Evolutionary conservation across 2,113 vertebrate genomes (phyloP).

Genomic region (Percopsis transmontana): DNA sequence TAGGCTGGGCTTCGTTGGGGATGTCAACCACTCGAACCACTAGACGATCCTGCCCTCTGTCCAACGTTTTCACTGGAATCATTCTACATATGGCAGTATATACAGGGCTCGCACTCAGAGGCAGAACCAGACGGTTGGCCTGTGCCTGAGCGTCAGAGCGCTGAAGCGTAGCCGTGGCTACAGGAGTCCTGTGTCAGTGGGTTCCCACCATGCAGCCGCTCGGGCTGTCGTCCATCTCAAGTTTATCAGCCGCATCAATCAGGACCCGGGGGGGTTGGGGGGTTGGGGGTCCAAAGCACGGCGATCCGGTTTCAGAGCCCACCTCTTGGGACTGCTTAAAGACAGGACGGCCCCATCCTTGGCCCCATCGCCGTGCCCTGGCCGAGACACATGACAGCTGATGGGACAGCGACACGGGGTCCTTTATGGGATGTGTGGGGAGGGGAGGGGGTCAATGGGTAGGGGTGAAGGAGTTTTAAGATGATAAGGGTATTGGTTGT

Average conservation of each 20-base stretch:
- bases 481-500: not conserved
- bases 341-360: not conserved
- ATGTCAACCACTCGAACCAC: constrained; percentile 4
- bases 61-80: not conserved
- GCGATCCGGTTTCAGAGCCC: constrained; percentile 40
- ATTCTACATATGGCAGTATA: too few species aligned
- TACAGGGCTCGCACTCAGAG: constrained; percentile 1
- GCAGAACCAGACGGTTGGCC: too few species aligned
- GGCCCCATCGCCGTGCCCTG: not conserved
- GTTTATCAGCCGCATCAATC: constrained; percentile 41
- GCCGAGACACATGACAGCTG: constrained; percentile 18
- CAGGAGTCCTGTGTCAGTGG: constrained; percentile 19
- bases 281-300: not conserved
- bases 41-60: constrained; percentile 14
- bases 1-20: not conserved
- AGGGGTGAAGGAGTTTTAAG: not conserved
- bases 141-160: not conserved
- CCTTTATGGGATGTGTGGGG: not conserved
- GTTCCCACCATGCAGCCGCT: constrained; percentile 15
- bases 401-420: constrained; percentile 21
- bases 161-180: not conserved
- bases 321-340: constrained; percentile 3
- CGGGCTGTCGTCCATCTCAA: constrained; percentile 31
- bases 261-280: not conserved
- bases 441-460: not conserved